Evolutionary conservation across 2,797 vertebrate species (phyloP).

Genomic region (Ispidina lecontei): DNA sequence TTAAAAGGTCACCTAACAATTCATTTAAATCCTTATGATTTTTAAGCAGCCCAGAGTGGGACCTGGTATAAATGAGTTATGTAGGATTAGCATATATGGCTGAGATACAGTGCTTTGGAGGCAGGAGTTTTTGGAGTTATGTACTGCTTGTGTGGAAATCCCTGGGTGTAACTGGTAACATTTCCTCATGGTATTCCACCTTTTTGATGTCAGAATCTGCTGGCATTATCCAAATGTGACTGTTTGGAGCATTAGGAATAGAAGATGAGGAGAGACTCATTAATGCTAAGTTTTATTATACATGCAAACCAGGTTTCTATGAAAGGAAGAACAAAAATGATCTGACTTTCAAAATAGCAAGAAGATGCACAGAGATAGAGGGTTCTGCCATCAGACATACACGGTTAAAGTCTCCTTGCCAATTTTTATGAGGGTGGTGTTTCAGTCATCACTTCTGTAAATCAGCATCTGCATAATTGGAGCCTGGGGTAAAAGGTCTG

Average conservation of each 20-base stretch:
- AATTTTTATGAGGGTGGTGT: slow-evolving; percentile 36
- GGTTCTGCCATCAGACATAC: slow-evolving; percentile 5
- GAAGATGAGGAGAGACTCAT: slow-evolving; percentile 34
- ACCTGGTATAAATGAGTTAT: neutral
- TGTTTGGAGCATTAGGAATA: slow-evolving; percentile 16
- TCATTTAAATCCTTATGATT: neutral
- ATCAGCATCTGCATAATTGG: slow-evolving; percentile 59
- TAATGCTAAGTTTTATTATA: slow-evolving; percentile 64
- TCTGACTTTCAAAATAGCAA: slow-evolving; percentile 65
- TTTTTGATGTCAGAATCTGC: neutral
- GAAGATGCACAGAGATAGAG: slow-evolving; percentile 17
- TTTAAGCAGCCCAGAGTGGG: neutral
- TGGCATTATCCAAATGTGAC: neutral
- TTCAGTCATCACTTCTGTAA: slow-evolving; percentile 45
- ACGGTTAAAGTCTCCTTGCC: slow-evolving; percentile 19
- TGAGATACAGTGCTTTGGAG: neutral
- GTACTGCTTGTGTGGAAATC: neutral
- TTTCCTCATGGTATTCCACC: neutral
- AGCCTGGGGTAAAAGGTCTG: slow-evolving; percentile 19
- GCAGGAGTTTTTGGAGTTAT: neutral
- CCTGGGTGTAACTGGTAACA: neutral
- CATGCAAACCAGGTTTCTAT: slow-evolving; percentile 57
- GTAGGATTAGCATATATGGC: neutral
- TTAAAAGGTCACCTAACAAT: neutral
- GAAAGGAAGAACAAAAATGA: slow-evolving; percentile 54